Evolutionary conservation across 2,888 invertebrate genomes (phyloP).

Genomic region (Pachliopta kotzebuea): DNA sequence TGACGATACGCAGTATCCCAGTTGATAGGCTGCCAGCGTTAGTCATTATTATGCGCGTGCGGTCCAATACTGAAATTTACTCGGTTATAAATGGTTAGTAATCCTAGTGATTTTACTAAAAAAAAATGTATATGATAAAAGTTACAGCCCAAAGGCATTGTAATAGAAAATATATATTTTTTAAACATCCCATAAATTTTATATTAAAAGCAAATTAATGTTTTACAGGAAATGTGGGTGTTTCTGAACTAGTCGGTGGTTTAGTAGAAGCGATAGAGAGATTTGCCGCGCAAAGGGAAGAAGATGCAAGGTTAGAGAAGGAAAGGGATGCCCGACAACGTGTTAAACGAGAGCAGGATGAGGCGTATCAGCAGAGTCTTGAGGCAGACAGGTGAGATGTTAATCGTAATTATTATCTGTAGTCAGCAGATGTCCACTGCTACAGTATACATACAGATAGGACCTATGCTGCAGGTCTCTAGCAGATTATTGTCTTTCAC

Average conservation of each 20-base stretch:
- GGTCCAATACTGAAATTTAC: slow-evolving; percentile 94
- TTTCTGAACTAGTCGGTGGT: slow-evolving; percentile 92
- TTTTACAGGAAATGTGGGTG: slow-evolving; percentile 87
- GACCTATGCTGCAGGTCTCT: no score
- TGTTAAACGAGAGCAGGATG: slow-evolving; percentile 96
- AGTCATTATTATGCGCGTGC: slow-evolving; percentile 92
- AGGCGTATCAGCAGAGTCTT: slow-evolving; percentile 94
- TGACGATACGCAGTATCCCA: slow-evolving; percentile 91
- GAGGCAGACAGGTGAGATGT: slow-evolving; percentile 85
- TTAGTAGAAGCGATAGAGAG: slow-evolving; percentile 93
- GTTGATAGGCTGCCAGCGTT: slow-evolving; percentile 93
- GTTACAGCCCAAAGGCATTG: no score
- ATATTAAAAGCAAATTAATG: neutral
- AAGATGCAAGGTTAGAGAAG: slow-evolving; percentile 91
- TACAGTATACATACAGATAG: no score
- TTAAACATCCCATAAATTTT: no score
- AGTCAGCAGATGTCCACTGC: no score
- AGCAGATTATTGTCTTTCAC: no score
- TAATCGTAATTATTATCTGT: neutral
- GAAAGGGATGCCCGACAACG: slow-evolving; percentile 93
- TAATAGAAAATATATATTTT: no score
- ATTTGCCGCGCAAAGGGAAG: slow-evolving; percentile 88
- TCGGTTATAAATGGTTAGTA: slow-evolving; percentile 90
- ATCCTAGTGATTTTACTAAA: no score
- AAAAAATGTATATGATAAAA: no score